Conservation (phyloP, 2,797 vertebrate genomes). For the Gymnopithys bicolor region DNA sequence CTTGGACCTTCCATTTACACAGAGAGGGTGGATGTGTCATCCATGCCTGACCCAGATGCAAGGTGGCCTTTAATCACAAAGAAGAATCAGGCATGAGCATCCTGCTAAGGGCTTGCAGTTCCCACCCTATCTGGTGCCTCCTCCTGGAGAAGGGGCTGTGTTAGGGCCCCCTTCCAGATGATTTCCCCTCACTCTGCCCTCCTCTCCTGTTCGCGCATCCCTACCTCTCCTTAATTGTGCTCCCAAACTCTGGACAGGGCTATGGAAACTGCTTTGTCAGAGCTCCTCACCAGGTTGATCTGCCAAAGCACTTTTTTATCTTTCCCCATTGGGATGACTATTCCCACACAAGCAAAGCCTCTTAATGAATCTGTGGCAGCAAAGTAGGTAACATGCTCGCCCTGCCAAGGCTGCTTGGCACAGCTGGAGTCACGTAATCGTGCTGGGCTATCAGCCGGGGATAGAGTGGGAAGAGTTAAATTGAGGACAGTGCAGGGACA, state of each 20-base stretch:
- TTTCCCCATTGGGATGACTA: conserved; percentile 60
- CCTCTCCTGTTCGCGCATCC: neutral
- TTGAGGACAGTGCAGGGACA: conserved; percentile 45
- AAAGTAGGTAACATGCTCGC: conserved; percentile 61
- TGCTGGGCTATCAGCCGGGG: conserved; percentile 21
- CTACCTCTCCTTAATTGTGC: neutral
- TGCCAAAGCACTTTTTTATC: neutral
- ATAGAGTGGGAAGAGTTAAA: conserved; percentile 61
- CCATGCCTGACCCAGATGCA: neutral
- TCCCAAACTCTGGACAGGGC: neutral
- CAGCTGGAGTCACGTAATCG: conserved; percentile 70
- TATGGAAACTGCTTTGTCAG: conserved; percentile 49
- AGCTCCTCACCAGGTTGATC: conserved; percentile 42
- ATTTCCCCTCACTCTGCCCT: neutral
- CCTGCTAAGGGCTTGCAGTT: neutral
- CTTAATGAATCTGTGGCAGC: conserved; percentile 74
- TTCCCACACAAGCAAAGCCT: conserved; percentile 73
- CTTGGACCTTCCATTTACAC: neutral
- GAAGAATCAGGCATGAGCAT: neutral
- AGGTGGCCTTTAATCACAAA: neutral
- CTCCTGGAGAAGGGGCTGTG: neutral
- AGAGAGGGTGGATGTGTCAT: neutral
- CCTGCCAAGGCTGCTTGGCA: conserved; percentile 74
- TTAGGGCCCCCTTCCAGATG: neutral
- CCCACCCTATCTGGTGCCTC: neutral